Conservation (phyloP, 2,113 vertebrate genomes). For the Cephalopholis sonnerati region DNA sequence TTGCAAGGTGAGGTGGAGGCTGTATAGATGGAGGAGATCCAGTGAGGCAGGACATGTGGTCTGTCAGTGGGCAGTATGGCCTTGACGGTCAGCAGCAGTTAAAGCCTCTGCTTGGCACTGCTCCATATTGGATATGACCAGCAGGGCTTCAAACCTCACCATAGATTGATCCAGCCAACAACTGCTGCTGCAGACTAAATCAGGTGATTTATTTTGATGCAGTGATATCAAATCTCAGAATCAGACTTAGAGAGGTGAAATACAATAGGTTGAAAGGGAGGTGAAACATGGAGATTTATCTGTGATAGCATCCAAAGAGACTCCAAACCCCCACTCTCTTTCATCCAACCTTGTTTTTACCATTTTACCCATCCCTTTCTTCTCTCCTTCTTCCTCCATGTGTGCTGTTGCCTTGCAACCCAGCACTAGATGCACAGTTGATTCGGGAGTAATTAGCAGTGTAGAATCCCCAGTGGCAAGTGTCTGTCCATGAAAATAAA, state of each 20-base stretch:
- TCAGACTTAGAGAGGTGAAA: background rate
- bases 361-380: slow-evolving; percentile 46
- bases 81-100: slow-evolving; percentile 58
- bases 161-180: slow-evolving; percentile 22
- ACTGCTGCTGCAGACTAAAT: slow-evolving; percentile 20
- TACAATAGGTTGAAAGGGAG: background rate
- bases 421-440: slow-evolving; percentile 61
- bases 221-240: background rate
- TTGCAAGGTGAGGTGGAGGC: slow-evolving; percentile 54
- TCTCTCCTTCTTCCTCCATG: slow-evolving; percentile 52
- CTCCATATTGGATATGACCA: slow-evolving; percentile 45
- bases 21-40: slow-evolving; percentile 56
- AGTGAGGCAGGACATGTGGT: slow-evolving; percentile 54
- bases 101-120: slow-evolving; percentile 45
- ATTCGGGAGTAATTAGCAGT: slow-evolving; percentile 84
- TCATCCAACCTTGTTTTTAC: slow-evolving; percentile 34
- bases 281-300: slow-evolving; percentile 16
- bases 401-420: slow-evolving; percentile 72
- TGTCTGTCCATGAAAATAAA: slow-evolving; percentile 53
- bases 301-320: slow-evolving; percentile 1
- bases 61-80: slow-evolving; percentile 49
- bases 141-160: slow-evolving; percentile 23
- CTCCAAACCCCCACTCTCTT: slow-evolving; percentile 17
- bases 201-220: slow-evolving; percentile 7
- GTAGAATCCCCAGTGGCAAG: slow-evolving; percentile 63